Evolutionary conservation across 2,888 invertebrate species (phyloP).

Genomic region (Cryptus viduatorius): DNA sequence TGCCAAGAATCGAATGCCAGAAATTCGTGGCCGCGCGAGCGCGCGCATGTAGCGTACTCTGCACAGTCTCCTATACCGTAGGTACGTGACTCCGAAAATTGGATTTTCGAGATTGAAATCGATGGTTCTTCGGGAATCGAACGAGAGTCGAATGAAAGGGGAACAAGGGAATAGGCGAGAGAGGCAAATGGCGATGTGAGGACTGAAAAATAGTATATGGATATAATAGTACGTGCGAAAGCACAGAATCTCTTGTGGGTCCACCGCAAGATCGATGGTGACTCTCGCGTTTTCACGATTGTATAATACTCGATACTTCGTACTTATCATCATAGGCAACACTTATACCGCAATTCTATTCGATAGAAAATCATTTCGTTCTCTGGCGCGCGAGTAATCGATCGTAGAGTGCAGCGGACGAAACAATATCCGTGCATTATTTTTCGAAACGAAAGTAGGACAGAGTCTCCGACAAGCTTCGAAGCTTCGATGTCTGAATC

Average conservation of each 20-base stretch:
- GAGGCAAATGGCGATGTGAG: slow-evolving; percentile 51
- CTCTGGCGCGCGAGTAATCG: neutral
- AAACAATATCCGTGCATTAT: slow-evolving; percentile 1
- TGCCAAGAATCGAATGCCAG: slow-evolving; percentile 57
- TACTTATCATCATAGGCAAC: neutral
- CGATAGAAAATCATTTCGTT: slow-evolving; percentile 26
- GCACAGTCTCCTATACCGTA: neutral
- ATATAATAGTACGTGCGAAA: slow-evolving; percentile 59
- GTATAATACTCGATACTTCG: neutral
- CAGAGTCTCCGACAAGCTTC: neutral
- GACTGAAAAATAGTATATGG: slow-evolving; percentile 31
- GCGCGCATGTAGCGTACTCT: slow-evolving; percentile 26
- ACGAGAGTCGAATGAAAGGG: slow-evolving; percentile 17
- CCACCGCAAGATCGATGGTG: neutral
- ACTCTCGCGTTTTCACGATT: slow-evolving; percentile 25
- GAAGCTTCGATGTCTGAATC: neutral
- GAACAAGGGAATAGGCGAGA: slow-evolving; percentile 18
- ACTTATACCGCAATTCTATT: neutral
- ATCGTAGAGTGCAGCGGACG: neutral
- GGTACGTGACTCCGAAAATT: slow-evolving; percentile 65
- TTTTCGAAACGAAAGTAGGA: neutral
- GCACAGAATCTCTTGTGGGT: slow-evolving; percentile 19
- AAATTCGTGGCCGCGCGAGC: slow-evolving; percentile 45
- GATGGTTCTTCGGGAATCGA: slow-evolving; percentile 51
- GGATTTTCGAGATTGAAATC: slow-evolving; percentile 66